Conservation (phyloP, 2,797 vertebrate species). For the Rhincodon typus region DNA sequence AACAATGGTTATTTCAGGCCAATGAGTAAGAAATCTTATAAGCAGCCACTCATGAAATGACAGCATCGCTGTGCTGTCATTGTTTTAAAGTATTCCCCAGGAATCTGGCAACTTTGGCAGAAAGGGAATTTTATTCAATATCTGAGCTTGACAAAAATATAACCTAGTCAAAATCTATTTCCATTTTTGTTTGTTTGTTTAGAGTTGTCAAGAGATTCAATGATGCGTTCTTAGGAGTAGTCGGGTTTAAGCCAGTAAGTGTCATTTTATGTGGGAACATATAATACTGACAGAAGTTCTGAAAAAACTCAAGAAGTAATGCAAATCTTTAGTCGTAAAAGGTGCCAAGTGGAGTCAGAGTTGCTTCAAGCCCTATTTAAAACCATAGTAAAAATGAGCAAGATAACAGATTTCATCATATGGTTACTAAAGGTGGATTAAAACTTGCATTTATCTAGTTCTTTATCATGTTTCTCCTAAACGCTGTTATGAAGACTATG, state of each 20-base stretch:
- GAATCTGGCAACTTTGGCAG: background rate
- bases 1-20: conserved; percentile 2
- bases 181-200: background rate
- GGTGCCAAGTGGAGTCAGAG: background rate
- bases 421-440: background rate
- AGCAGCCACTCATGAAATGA: background rate
- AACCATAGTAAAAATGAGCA: background rate
- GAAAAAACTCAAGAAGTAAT: background rate
- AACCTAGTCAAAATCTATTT: background rate
- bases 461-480: background rate
- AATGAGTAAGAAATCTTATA: background rate
- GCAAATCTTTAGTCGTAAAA: background rate
- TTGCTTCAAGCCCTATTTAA: background rate
- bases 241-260: background rate
- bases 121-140: background rate
- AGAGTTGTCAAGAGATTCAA: background rate
- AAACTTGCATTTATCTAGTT: background rate
- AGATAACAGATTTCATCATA: background rate
- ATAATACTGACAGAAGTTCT: background rate
- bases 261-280: conserved; percentile 1
- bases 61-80: background rate
- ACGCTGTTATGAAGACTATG: background rate
- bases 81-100: background rate
- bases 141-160: background rate
- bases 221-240: background rate